phyloP scores from a whole-genome alignment of 1,140 invertebrate species.

The Halyomorpha halys region DNA sequence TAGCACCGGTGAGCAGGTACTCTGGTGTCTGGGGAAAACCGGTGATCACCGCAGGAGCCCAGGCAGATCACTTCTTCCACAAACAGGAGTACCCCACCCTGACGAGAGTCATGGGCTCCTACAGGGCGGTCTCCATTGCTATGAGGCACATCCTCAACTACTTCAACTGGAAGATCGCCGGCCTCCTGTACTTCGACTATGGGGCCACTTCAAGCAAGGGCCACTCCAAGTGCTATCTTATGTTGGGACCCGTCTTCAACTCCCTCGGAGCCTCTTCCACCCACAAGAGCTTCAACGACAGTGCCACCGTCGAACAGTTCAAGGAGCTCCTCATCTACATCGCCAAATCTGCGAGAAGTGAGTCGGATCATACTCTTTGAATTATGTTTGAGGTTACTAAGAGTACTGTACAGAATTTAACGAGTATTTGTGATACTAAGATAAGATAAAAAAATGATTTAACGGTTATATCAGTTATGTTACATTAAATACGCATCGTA shows the following conservation, averaged over 20 bases:
- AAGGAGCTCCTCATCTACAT: conserved; percentile 51
- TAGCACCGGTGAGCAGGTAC: conserved; percentile 81
- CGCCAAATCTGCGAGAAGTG: conserved; percentile 62
- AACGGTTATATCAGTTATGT: background rate
- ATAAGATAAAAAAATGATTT: too few relatives aligned
- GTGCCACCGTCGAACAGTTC: conserved; percentile 41
- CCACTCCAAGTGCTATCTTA: conserved; percentile 63
- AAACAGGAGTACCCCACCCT: conserved; percentile 63
- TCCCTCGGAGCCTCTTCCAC: conserved; percentile 42
- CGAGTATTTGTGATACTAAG: too few relatives aligned
- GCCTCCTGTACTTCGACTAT: conserved; percentile 61
- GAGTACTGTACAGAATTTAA: too few relatives aligned
- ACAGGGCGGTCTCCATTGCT: conserved; percentile 60
- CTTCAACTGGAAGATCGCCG: conserved; percentile 55
- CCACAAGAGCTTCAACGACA: conserved; percentile 53
- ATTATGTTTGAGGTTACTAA: too few relatives aligned
- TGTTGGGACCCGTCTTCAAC: conserved; percentile 54
- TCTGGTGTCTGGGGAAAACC: conserved; percentile 80
- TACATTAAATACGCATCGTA: background rate
- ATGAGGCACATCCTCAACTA: conserved; percentile 52
- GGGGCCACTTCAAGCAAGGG: conserved; percentile 43
- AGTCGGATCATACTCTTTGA: conserved; percentile 36
- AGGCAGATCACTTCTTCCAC: conserved; percentile 65
- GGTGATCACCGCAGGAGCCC: conserved; percentile 71
- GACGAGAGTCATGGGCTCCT: conserved; percentile 76